These are phyloP conservation scores for Gonocerus acuteangulatus DNA, from an alignment of 2,888 invertebrate genomes.

Conservation along the genomic window DNA sequence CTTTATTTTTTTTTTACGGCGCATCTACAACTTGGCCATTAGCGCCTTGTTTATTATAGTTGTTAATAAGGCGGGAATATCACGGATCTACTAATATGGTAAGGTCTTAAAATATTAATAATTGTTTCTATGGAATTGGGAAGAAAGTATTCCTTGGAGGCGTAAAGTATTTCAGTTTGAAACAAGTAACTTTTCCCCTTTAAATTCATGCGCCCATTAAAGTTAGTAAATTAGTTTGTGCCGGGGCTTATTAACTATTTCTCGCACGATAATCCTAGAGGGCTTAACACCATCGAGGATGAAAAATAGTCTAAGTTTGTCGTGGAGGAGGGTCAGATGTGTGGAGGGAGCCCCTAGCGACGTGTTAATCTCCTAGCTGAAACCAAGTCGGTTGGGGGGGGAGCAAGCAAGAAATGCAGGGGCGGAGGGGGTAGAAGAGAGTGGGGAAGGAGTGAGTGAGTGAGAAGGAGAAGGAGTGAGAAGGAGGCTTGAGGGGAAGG, in stretches of 20 bases:
- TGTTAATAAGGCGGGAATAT: no score
- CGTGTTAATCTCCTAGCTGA: constrained; percentile 1
- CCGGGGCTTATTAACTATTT: background rate
- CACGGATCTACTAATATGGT: no score
- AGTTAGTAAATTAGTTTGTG: constrained; percentile 1
- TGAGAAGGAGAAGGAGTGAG: no score
- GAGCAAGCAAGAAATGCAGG: background rate
- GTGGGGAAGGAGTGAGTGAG: background rate
- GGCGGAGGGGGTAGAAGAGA: background rate
- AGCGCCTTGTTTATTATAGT: no score
- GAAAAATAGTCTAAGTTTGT: no score
- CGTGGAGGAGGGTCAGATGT: no score
- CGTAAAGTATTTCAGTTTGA: background rate
- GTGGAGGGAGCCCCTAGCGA: background rate
- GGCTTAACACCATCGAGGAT: background rate
- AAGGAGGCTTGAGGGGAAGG: no score
- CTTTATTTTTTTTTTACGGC: no score
- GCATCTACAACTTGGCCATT: no score
- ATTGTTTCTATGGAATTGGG: no score
- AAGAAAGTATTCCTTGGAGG: no score
- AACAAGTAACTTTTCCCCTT: constrained; percentile 1
- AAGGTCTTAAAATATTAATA: no score
- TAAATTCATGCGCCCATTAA: background rate
- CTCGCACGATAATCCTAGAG: background rate
- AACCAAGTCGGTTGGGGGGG: background rate